Evolutionary conservation across 2,113 vertebrate species (phyloP), one percentile per base, ranked within the genome.

Genomic region (Salvelinus sp.): DNA sequence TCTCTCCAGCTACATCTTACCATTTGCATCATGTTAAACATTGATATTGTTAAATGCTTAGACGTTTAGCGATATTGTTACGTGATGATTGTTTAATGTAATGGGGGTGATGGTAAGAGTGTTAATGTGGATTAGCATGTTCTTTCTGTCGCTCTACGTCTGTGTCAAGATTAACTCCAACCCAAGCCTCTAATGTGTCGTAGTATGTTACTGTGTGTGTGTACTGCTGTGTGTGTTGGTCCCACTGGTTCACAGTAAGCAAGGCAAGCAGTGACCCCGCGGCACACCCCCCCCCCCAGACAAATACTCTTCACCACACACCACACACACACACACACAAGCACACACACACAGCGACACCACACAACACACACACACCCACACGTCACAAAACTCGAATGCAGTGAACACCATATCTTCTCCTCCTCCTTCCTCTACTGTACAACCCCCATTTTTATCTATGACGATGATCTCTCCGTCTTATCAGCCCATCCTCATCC

Each of bases 201-300:
- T 57, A 16, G 18, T n/a, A n/a, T n/a, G n/a, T n/a, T 38, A 6
- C 47, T 5, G 50, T 54, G 12, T 60, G 1, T 60, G 9, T 84
- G 74, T 78, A 63, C 38, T 84, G n/a, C n/a, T 85, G 82, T 86
- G 25, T 83, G n/a, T 85, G 82, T 86, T 28, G 77, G 62, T n/a
- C 62, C 62, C 22, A 63, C 62, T 63, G 63, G 10, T 20, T 65
- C 23, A 65, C 28, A 16, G 70, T 83, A 91, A 90, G n/a, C 89
- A 88, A 91, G 91, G 91, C 87, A 88, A 90, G 74, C 72, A 81
- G 79, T 90, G 84, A n/a, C 88, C 91, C 85, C 5, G 69, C 77
- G 90, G 89, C 88, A 81, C 84, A 88, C 90, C 90, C 88, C 86
- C 82, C 81, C 82, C 30, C 30, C 30, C 5, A 33, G 6, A 33